phyloP scores from a whole-genome alignment of 1,140 invertebrate species.

The Ips typographus region DNA sequence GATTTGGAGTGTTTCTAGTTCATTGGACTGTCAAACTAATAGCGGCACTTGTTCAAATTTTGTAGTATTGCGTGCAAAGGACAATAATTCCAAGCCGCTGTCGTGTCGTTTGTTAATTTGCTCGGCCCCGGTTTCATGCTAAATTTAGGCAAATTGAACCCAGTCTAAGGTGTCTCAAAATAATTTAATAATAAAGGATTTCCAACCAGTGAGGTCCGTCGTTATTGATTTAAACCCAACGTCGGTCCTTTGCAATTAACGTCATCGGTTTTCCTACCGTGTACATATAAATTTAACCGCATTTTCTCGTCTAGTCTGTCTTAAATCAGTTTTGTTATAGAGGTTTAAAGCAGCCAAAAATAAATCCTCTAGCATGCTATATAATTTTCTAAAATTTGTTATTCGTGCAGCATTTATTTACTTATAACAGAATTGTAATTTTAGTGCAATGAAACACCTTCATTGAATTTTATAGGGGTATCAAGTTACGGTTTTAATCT shows the following conservation, averaged over 20 bases:
- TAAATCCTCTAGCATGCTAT: no score
- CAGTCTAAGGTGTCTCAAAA: conserved; percentile 32
- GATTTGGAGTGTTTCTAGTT: no score
- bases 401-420: conserved; percentile 2
- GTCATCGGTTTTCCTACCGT: conserved; percentile 8
- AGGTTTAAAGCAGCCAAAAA: background rate
- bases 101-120: conserved; percentile 30
- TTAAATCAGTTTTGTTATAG: background rate
- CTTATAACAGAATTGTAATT: background rate
- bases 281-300: conserved; percentile 10
- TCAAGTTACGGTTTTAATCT: background rate
- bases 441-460: background rate
- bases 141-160: conserved; percentile 32
- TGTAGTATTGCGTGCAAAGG: conserved; percentile 17
- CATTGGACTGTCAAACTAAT: no score
- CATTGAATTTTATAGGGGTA: conserved; percentile 5
- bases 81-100: conserved; percentile 14
- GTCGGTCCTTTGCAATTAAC: conserved; percentile 20
- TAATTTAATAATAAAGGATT: conserved; percentile 35
- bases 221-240: conserved; percentile 25
- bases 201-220: conserved; percentile 9
- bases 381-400: background rate
- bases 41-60: no score
- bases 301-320: background rate
- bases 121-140: conserved; percentile 28